Evolutionary conservation across 2,888 invertebrate genomes (phyloP), one percentile per base, ranked within the genome.

Genomic region (Monochamus alternatus): DNA sequence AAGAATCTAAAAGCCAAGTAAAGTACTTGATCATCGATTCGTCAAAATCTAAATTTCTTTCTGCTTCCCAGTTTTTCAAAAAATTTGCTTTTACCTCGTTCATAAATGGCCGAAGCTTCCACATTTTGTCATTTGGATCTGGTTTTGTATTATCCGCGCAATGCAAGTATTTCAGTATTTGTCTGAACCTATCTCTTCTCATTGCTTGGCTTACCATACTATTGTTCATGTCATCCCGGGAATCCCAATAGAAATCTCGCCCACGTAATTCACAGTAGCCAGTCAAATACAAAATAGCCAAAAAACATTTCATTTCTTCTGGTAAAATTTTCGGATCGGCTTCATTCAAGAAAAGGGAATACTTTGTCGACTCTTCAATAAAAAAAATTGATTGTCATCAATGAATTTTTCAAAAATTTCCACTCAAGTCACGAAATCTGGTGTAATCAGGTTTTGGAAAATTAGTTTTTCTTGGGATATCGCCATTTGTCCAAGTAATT

Each of bases 101-200:
- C n/a, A n/a, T n/a, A n/a, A n/a, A n/a, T n/a, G n/a, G n/a, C n/a
- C n/a, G n/a, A n/a, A 82, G 55, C 71, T 81, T 82, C 71, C 76
- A 80, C 63, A 65, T 22, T 69, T 78, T 77, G 43, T 77, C 74
- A 12, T 43, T 58, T 51, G 59, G 44, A 55, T 76, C 67, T 47
- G 69, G 68, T 22, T 66, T 65, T 64, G 69, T 74, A 75, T 79
- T 79, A 68, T 79, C 70, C 12, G 78, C 78, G 66, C 77, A 75
- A 71, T 80, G 78, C 31, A 78, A 59, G 64, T 62, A 78, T 38
- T 51, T 51, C 32, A 74, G 58, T 73, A 81, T 77, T 55, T 73
- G 68, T 31, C 68, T 14, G 73, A 81, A 80, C 22, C 71, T 69
- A 62, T 76, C 68, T 44, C 70, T 66, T 62, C 75, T 62, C 75